Base-by-base conservation (phyloP, 2,888 invertebrate genomes). In the Drosophila tanythrix region DNA sequence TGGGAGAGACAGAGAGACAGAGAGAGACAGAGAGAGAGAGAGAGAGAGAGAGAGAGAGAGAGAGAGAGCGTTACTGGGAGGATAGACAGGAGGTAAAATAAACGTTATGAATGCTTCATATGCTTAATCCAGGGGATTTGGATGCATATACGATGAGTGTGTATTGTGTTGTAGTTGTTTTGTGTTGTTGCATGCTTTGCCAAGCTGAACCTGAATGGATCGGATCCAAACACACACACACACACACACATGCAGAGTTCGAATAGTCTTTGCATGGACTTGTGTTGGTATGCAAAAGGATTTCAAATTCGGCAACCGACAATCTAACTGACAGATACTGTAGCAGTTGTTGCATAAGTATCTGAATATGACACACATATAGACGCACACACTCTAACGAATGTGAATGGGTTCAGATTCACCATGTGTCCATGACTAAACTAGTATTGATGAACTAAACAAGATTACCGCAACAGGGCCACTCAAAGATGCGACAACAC, bases 91-190 rank as follows among this genome's bases (percentile, higher is more conserved):
- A 76, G 72, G 81, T 68, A 89, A 81, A 90, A 88, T 88, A 89
- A 89, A 90, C 88, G 81, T 85, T 85, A 83, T 87, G 92, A 93
- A 92, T 92, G 92, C 90, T 86, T 89, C 92, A 92, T 92, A 92
- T 92, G 92, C 92, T 90, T 92, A 92, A 93, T 93, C 92, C 91
- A 89, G 82, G 89, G 92, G 92, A 92, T 92, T 93, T 92, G 90
- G 92, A 91, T 92, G 90, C 92, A 90, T 83, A 89, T 89, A 79
- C 84, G 91, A 91, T 78, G 78, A 79, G 69, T 70, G 75, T 74
- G 29, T 46, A 57, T 56, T 50, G 55, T 18, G 25, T 38, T 55
- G 50, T 60, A 51, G 55, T 38, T 73, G 56, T 60, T 31, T 38
- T 57, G 61, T 43, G 59, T 61, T 61, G 36, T 74, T 66, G 62